Evolutionary conservation across 2,888 invertebrate species (phyloP).

Genomic region (Drosophila suboccidentalis): DNA sequence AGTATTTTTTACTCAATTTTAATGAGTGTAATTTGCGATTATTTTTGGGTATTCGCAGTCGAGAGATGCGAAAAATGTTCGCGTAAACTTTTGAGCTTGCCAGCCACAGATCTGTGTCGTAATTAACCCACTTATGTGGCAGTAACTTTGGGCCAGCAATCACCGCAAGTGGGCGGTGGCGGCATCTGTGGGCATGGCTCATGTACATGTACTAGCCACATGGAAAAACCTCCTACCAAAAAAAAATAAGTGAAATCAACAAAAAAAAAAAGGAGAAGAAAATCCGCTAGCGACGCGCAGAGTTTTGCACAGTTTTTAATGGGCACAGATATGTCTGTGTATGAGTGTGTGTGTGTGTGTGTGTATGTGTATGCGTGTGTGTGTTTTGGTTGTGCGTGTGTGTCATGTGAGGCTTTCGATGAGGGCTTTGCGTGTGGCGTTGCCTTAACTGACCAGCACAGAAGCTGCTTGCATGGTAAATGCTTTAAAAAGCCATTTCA

Average conservation of each 20-base stretch:
- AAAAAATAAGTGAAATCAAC: constrained; percentile 24
- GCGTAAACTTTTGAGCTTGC: constrained; percentile 29
- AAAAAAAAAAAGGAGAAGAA: constrained; percentile 3
- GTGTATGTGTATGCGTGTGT: constrained; percentile 15
- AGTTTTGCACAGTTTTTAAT: constrained; percentile 74
- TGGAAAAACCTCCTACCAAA: constrained; percentile 19
- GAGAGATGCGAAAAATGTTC: constrained; percentile 2
- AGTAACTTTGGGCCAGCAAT: constrained; percentile 54
- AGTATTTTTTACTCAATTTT: constrained; percentile 14
- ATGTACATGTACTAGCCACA: constrained; percentile 45
- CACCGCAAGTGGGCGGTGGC: constrained; percentile 45
- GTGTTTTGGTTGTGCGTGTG: constrained; percentile 32
- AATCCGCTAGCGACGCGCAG: constrained; percentile 60
- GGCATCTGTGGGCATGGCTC: constrained; percentile 48
- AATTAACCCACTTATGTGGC: constrained; percentile 71
- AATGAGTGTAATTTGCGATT: constrained; percentile 21
- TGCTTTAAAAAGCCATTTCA: constrained; percentile 77
- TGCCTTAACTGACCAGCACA: constrained; percentile 64
- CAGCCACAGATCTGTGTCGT: constrained; percentile 61
- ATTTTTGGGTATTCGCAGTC: constrained; percentile 20
- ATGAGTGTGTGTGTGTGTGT: constrained; percentile 21
- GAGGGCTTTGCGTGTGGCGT: constrained; percentile 49
- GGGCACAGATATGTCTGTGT: constrained; percentile 40
- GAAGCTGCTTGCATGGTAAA: constrained; percentile 54
- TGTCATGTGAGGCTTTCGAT: constrained; percentile 54